Base-by-base conservation (phyloP, 2,113 vertebrate species). In the Heterocephalus glaber region DNA sequence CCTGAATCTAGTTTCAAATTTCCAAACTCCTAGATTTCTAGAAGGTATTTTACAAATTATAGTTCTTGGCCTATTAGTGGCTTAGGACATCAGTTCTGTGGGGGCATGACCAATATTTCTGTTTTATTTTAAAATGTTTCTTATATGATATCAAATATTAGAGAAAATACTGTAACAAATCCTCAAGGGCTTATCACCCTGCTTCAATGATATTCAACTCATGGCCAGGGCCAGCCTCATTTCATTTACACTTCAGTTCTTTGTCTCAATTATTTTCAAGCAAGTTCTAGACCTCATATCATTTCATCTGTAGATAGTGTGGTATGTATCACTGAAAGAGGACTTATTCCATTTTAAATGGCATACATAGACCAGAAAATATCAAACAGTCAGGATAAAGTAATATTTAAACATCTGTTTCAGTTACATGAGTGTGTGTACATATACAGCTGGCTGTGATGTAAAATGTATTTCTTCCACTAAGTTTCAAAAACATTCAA, bases 1-100 rank as follows among this genome's bases (percentile, higher is more conserved):
- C 30, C 28, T 77, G 26, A 58, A 82, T 26, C n/a, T 56, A 61
- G 58, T 85, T 93, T 89, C 72, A 83, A 74, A 84, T 84, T 95
- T 79, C 87, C 60, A 52, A 76, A 44, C 70, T 60, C 20, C 47
- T 66, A 41, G 58, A 52, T 30, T 89, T 86, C 74, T 89, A 95
- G 47, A 93, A 88, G 13, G 26, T 68, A 56, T 56, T 96, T 94
- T 52, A 60, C 35, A 87, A 88, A 91, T 47, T 74, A 33, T 52
- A 88, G 61, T 66, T 87, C 90, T 70, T 66, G 68, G 83, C 30
- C 19, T 80, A 0, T 76, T 26, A 35, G 11, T 85, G 41, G 56
- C 19, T 52, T 84, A 60, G 90, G n/a, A 83, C 89, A 83, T 80
- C n/a, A 82, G 7, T 83, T 89, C 61, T 44, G 35, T 68, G 77